Percentiles rank a stretch among this genome's conserved stretches.
phyloP scores from a whole-genome alignment of 2,113 vertebrate genomes.

The Myotis davidii region DNA sequence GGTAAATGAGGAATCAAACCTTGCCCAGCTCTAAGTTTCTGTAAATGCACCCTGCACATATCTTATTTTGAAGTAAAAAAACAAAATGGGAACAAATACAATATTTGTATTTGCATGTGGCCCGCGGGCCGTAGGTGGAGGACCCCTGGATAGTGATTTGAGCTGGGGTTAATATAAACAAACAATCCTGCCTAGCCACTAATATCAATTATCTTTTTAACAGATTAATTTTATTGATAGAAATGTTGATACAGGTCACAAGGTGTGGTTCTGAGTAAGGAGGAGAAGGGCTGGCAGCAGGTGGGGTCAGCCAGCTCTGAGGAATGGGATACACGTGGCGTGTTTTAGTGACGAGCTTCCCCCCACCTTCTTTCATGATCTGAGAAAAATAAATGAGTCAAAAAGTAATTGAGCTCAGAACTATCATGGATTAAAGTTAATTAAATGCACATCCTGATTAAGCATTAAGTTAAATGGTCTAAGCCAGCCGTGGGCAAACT shows the following conservation, averaged over 20 bases:
- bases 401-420: neutral
- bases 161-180: neutral
- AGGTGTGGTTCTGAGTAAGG: neutral
- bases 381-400: neutral
- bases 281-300: neutral
- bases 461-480: neutral
- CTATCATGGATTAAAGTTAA: neutral
- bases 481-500: no score
- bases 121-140: no score
- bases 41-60: no score
- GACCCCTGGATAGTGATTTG: neutral
- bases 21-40: neutral
- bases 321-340: accelerated
- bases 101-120: no score
- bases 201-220: neutral
- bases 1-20: neutral
- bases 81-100: no score
- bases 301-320: neutral
- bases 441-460: neutral
- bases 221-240: neutral
- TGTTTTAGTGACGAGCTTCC: neutral
- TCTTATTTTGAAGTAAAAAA: no score
- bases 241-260: neutral
- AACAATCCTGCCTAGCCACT: neutral
- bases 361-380: neutral